Base-by-base conservation (phyloP, 2,888 invertebrate species). In the Brachypterus glaber region DNA sequence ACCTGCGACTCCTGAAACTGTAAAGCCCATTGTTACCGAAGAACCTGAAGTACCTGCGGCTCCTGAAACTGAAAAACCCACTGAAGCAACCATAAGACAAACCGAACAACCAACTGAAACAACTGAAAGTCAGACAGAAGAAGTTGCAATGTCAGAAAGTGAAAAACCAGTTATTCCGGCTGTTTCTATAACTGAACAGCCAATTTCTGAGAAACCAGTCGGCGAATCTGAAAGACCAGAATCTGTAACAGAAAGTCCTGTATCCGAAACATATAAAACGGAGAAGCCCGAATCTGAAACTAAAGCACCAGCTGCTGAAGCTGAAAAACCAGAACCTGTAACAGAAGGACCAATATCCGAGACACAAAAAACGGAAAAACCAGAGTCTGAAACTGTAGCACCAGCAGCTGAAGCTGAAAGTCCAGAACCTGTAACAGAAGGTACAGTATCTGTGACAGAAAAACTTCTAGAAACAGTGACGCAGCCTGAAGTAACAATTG, bases 401-500 rank as follows among this genome's bases (percentile, higher is more conserved):
- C 25, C 26, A 32, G 32, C 47, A 15, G 45, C 44, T 33, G 33
- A 33, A 33, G 30, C 33, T 17, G 38, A 44, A 18, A 35, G 37
- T 29, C 24, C 29, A 21, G 34, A 37, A 29, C 27, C 41, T 33
- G 37, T 41, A 15, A 48, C 46, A 7, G 46, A 49, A 36, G 31
- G 36, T 40, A 46, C 33, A n/a, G n/a, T n/a, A n/a, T 9, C 8
- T 17, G 30, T 12, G 8, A 31, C 43, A 15, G 40, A 40, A 27
- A 40, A 39, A 40, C 13, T 43, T 21, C 35, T 40, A 17, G 45
- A 46, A 39, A 31, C 35, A 34, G 33, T 29, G 34, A 46, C 30
- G n/a, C n/a, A n/a, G n/a, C n/a, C n/a, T n/a, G 39, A 41, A 34
- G 49, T 49, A 40, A 29, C 21, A 11, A 36, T 45, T 24, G 45